Percentiles rank a stretch among this genome's conserved stretches.
Evolutionary conservation across 2,888 invertebrate species (phyloP).

Genomic region (Asteroscopus sphinx): DNA sequence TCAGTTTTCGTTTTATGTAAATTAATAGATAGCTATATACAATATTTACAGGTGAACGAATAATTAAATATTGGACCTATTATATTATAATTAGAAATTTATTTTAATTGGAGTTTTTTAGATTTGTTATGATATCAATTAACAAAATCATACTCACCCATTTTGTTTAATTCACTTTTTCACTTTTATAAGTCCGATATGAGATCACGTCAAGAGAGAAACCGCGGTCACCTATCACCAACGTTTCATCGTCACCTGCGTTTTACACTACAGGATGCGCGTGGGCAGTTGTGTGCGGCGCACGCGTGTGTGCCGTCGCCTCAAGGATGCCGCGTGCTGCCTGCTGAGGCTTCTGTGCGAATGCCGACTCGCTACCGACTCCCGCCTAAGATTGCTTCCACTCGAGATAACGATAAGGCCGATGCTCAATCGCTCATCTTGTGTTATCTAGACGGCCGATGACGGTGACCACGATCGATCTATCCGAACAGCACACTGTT

Average conservation of each 20-base stretch:
- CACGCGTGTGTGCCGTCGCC: conserved; percentile 72
- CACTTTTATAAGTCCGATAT: conserved; percentile 75
- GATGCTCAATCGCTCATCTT: conserved; percentile 82
- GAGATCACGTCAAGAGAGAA: conserved; percentile 80
- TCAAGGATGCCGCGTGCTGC: conserved; percentile 85
- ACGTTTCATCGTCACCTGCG: conserved; percentile 83
- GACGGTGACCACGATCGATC: conserved; percentile 79
- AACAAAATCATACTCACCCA: conserved; percentile 74
- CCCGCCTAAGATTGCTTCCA: conserved; percentile 83
- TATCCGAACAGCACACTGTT: conserved; percentile 63
- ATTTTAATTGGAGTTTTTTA: background rate
- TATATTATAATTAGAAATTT: background rate
- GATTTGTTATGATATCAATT: background rate
- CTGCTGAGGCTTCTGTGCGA: conserved; percentile 87
- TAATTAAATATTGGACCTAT: too few relatives aligned
- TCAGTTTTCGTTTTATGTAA: too few relatives aligned
- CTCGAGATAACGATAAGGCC: conserved; percentile 85
- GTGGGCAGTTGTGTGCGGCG: conserved; percentile 63
- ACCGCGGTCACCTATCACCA: conserved; percentile 73
- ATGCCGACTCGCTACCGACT: conserved; percentile 77
- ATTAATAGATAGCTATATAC: too few relatives aligned
- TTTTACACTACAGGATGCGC: conserved; percentile 70
- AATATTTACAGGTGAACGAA: background rate
- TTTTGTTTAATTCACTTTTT: conserved; percentile 79
- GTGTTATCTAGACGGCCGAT: conserved; percentile 75